Evolutionary conservation across 2,797 vertebrate species (phyloP).

Genomic region (Crocodylus rhombifer): DNA sequence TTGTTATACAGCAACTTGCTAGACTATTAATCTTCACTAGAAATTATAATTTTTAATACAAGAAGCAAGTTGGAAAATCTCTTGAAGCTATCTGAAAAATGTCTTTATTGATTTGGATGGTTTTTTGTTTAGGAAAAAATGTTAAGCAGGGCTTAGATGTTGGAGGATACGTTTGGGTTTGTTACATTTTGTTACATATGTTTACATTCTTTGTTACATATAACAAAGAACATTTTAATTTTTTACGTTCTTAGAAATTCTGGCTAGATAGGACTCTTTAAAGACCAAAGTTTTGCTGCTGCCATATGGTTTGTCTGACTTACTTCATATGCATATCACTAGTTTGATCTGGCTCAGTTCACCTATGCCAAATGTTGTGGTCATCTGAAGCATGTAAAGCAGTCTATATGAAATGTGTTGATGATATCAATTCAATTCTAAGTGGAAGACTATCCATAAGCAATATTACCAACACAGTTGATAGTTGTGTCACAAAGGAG

Average conservation of each 20-base stretch:
- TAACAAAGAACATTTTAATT: background rate
- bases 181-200: background rate
- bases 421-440: background rate
- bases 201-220: no score
- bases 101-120: background rate
- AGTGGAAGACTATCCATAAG: background rate
- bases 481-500: background rate
- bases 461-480: background rate
- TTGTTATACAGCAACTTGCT: conserved; percentile 14
- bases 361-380: background rate
- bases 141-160: conserved; percentile 16
- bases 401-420: background rate
- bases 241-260: background rate
- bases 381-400: background rate
- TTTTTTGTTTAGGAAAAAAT: conserved; percentile 1
- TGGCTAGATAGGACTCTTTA: background rate
- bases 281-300: background rate
- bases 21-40: background rate
- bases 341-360: background rate
- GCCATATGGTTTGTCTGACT: background rate
- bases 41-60: no score
- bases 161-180: background rate
- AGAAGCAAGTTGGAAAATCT: no score
- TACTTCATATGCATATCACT: background rate
- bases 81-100: background rate